Conservation (phyloP, 2,888 invertebrate genomes). For the Rhamnusium bicolor region DNA sequence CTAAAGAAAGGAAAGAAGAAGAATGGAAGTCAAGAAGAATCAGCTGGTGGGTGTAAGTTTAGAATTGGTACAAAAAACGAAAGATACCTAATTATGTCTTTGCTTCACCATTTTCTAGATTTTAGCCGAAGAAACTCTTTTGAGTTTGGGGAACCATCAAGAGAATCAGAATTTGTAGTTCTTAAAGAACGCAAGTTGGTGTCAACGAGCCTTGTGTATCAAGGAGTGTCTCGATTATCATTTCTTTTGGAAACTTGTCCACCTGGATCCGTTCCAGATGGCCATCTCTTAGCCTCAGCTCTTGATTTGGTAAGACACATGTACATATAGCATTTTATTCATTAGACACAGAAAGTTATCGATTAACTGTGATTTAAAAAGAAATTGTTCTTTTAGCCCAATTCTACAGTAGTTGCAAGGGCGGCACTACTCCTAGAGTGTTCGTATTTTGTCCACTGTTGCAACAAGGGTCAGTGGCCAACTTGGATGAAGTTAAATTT, state of each 20-base stretch:
- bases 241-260: constrained; percentile 96
- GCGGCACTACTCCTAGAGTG: constrained; percentile 96
- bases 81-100: neutral
- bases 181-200: constrained; percentile 91
- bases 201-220: constrained; percentile 82
- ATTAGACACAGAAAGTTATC: too few species aligned
- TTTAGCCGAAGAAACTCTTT: constrained; percentile 87
- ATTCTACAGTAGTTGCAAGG: constrained; percentile 94
- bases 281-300: constrained; percentile 93
- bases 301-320: constrained; percentile 91
- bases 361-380: too few species aligned
- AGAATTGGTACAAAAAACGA: neutral
- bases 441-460: constrained; percentile 96
- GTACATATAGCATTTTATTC: too few species aligned
- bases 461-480: constrained; percentile 99
- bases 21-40: constrained; percentile 90
- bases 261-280: constrained; percentile 97
- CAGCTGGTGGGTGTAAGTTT: constrained; percentile 81
- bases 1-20: constrained; percentile 91
- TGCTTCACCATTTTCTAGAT: constrained; percentile 70
- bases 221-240: constrained; percentile 92
- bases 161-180: constrained; percentile 91
- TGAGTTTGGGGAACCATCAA: constrained; percentile 84
- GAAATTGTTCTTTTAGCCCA: constrained; percentile 85
- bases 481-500: constrained; percentile 95